phyloP scores from a whole-genome alignment of 2,797 vertebrate species.

The Paratrypauchen microcephalus region DNA sequence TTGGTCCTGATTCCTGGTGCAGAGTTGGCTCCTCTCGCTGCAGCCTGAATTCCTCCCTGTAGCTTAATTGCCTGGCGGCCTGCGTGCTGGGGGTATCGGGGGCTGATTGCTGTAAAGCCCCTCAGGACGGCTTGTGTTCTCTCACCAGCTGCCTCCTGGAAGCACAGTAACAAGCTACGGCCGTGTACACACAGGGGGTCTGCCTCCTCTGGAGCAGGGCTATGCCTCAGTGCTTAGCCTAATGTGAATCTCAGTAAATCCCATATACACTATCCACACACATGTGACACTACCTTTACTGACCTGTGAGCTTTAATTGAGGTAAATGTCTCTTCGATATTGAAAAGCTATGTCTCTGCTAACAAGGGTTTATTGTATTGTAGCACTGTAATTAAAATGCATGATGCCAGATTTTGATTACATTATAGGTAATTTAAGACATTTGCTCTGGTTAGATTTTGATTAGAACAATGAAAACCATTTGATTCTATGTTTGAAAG shows the following conservation, averaged over 20 bases:
- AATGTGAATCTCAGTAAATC: constrained; percentile 59
- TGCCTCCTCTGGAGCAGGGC: constrained; percentile 57
- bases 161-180: constrained; percentile 69
- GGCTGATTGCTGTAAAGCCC: constrained; percentile 67
- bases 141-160: constrained; percentile 64
- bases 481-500: not conserved
- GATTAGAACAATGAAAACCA: not conserved
- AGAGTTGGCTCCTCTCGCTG: constrained; percentile 7
- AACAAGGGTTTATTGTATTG: not conserved
- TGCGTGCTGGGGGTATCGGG: constrained; percentile 44
- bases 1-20: constrained; percentile 38
- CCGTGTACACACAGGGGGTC: constrained; percentile 59
- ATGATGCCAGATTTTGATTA: not conserved
- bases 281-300: constrained; percentile 28
- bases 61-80: constrained; percentile 56
- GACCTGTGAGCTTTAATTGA: constrained; percentile 22
- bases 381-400: not conserved
- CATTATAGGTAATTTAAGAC: constrained; percentile 4
- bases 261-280: constrained; percentile 36
- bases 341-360: not conserved
- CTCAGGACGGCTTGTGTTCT: constrained; percentile 64
- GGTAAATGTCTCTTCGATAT: not conserved
- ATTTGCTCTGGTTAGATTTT: not conserved
- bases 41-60: constrained; percentile 29
- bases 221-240: constrained; percentile 63